Evolutionary conservation across 35 echinoderm and acorn worm genomes (phyloP).

Genomic region (Strongylocentrotus purpuratus): DNA sequence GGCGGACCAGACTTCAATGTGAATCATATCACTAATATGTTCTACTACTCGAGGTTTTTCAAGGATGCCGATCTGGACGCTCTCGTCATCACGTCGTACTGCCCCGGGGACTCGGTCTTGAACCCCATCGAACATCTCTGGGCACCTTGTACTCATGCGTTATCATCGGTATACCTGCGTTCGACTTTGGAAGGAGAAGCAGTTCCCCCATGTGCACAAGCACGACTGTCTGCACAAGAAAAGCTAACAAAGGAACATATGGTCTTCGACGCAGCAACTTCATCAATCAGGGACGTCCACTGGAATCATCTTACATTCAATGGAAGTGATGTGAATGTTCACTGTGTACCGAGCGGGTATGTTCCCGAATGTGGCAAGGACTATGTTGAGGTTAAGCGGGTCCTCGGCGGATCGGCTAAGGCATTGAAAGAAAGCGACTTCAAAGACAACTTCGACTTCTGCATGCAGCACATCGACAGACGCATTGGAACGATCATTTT

Average conservation of each 20-base stretch:
- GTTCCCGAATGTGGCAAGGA: not conserved
- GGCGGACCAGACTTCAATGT: constrained; percentile 69
- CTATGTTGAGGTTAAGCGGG: not conserved
- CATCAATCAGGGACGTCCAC: constrained; percentile 7
- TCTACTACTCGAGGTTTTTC: constrained; percentile 55
- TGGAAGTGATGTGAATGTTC: not conserved
- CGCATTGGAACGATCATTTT: constrained; percentile 15
- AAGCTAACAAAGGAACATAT: not conserved
- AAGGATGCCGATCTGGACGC: constrained; percentile 29
- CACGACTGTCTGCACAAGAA: constrained; percentile 23
- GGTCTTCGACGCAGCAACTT: constrained; percentile 54
- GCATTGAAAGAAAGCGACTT: not conserved
- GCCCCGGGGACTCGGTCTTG: constrained; percentile 44
- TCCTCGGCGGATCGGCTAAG: constrained; percentile 18
- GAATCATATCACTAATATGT: constrained; percentile 51
- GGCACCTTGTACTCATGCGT: constrained; percentile 26
- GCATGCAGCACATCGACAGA: not conserved
- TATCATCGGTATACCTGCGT: constrained; percentile 44
- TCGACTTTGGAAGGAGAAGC: constrained; percentile 33
- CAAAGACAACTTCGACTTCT: not conserved
- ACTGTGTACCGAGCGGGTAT: not conserved
- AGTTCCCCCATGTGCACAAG: not conserved
- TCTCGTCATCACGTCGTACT: constrained; percentile 50
- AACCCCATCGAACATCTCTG: constrained; percentile 55
- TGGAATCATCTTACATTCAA: constrained; percentile 37